phyloP scores from a whole-genome alignment of 2,888 invertebrate species.

The Cinara cedri region DNA sequence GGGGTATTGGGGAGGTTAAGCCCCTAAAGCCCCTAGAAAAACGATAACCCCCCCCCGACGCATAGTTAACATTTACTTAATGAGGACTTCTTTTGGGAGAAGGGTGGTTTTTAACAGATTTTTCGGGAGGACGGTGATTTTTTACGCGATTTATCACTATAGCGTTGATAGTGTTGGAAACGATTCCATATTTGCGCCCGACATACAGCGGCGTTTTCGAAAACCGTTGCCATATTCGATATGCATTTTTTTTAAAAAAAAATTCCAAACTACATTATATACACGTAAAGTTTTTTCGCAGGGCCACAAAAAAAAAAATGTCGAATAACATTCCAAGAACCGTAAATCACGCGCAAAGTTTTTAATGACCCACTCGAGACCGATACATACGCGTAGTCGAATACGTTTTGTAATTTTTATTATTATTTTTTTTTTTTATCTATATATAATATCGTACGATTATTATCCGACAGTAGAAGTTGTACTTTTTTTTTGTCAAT shows the following conservation, averaged over 20 bases:
- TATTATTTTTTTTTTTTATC: neutral
- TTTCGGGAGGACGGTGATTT: too few relatives aligned
- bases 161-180: too few relatives aligned
- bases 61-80: too few relatives aligned
- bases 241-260: neutral
- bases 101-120: too few relatives aligned
- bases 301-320: neutral
- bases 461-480: neutral
- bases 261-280: too few relatives aligned
- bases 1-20: too few relatives aligned
- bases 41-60: too few relatives aligned
- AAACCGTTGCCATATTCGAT: neutral
- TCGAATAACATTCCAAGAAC: conserved; percentile 18
- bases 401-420: neutral
- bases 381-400: neutral
- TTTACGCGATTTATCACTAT: too few relatives aligned
- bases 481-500: neutral
- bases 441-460: neutral
- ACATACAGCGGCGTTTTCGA: neutral
- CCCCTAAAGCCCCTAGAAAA: too few relatives aligned
- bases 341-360: conserved; percentile 6
- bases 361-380: neutral
- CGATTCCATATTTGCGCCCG: neutral
- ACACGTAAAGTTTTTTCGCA: neutral
- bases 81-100: too few relatives aligned